Percentiles rank a stretch among this genome's conserved stretches.
Conservation (phyloP, 2,888 invertebrate species). For the Megalurothrips usitatus region DNA sequence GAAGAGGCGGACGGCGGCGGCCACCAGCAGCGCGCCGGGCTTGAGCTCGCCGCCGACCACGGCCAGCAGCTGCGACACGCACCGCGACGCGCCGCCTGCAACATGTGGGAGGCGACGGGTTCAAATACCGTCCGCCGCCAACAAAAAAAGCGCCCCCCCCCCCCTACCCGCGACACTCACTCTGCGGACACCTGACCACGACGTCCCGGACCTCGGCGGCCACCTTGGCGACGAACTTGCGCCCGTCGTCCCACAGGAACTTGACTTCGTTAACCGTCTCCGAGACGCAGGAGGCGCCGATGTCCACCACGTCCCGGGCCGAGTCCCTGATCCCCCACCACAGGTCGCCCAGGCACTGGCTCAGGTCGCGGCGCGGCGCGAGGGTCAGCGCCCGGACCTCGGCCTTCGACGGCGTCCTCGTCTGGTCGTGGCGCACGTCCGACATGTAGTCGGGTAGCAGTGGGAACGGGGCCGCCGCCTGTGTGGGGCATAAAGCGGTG, state of each 20-base stretch:
- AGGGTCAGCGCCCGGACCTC: neutral
- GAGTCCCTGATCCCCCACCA: neutral
- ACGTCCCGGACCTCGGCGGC: neutral
- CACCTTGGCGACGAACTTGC: neutral
- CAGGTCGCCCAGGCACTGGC: neutral
- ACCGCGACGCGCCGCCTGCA: neutral
- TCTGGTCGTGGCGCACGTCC: too few relatives aligned
- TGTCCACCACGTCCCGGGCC: neutral
- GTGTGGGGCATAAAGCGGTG: too few relatives aligned
- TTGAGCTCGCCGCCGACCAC: neutral
- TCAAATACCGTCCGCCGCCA: too few relatives aligned
- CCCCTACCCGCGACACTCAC: neutral
- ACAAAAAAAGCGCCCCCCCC: too few relatives aligned
- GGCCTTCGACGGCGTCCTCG: neutral
- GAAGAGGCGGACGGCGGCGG: neutral
- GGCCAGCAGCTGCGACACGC: neutral
- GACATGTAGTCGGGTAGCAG: too few relatives aligned
- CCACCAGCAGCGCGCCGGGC: neutral
- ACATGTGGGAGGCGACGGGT: too few relatives aligned
- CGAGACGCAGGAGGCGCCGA: neutral
- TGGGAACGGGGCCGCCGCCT: too few relatives aligned
- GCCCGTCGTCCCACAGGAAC: neutral
- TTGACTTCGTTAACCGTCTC: neutral
- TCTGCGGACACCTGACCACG: neutral
- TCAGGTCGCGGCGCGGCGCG: neutral